Evolutionary conservation across 1,140 invertebrate species (phyloP), one percentile per base, ranked within the genome.

Genomic region (Lysiphlebus fabarum): DNA sequence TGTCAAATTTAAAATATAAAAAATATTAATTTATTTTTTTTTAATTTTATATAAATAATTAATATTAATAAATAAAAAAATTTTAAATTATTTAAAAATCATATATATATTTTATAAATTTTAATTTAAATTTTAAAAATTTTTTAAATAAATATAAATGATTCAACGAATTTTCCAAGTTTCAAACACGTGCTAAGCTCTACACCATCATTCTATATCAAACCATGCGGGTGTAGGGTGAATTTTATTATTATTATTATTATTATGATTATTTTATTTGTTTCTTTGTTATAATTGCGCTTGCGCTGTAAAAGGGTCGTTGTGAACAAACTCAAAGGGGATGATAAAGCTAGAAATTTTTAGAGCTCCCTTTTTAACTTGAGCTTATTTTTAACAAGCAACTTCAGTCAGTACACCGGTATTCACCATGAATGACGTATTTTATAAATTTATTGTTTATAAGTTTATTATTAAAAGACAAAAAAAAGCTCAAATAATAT

Each of bases 371-470:
- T 51, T n/a, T 26, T 56, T 49, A 37, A 36, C 26, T 50, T 26
- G 12, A 48, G 59, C 59, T 17, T 17, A 17, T 17, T 17, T 17
- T 17, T 3, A 17, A 17, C 17, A 17, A 17, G 17, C 50, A 56
- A 53, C 56, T 53, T 50, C 53, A 65, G 63, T 70, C 71, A 73
- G 72, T 74, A 68, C 70, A 67, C 69, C 72, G 71, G 68, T 68
- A 68, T 71, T 65, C 71, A 66, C 65, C 66, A 67, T 61, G 68
- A 65, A 63, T 63, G 65, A 66, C 64, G 63, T 63, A 69, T 62
- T 55, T 64, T 59, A 42, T 12, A 44, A 17, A 17, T 17, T 17
- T 17, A 17, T 17, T 17, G 17, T 17, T 17, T 17, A 17, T 17
- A 1, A 17, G 17, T 17, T 17, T 17, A 17, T 17, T 3, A 17